phyloP scores from a whole-genome alignment of 2,797 vertebrate species.

The Novumbra hubbsi region DNA sequence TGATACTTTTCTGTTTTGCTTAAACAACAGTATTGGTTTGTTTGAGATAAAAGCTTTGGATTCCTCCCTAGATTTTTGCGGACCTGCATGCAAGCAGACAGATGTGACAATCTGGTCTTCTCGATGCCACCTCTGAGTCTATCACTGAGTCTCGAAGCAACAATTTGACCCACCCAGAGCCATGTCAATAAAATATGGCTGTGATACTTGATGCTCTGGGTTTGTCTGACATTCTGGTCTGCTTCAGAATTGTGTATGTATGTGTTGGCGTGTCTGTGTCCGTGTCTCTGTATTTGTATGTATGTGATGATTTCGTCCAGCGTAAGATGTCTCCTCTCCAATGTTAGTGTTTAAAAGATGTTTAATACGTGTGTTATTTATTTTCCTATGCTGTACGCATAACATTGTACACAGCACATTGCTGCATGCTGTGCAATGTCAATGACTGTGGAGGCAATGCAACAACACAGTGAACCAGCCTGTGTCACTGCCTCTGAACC shows the following conservation, averaged over 20 bases:
- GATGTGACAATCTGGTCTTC: neutral
- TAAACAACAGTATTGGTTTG: neutral
- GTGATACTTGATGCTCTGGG: conserved; percentile 22
- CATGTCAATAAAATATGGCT: too few relatives aligned
- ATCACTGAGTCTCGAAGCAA: conserved; percentile 49
- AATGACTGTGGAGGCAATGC: conserved; percentile 51
- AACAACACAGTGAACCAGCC: conserved; percentile 65
- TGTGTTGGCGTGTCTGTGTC: conserved; percentile 50
- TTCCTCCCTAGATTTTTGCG: neutral
- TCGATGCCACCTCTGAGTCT: neutral
- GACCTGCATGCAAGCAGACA: neutral
- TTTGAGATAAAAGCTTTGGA: neutral
- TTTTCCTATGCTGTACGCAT: conserved; percentile 19
- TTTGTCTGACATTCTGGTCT: conserved; percentile 41
- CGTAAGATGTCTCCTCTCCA: too few relatives aligned
- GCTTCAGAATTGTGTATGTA: conserved; percentile 50
- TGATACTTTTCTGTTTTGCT: neutral
- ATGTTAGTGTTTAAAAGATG: too few relatives aligned
- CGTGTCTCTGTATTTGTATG: conserved; percentile 52
- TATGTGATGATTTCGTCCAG: conserved; percentile 8
- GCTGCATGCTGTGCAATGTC: conserved; percentile 53
- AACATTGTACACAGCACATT: neutral
- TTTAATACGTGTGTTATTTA: conserved; percentile 29
- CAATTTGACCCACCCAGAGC: conserved; percentile 17
- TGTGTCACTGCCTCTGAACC: conserved; percentile 68